Evolutionary conservation across 2,797 vertebrate species (phyloP), one percentile per base, ranked within the genome.

Genomic region (Cossypha polioptera): DNA sequence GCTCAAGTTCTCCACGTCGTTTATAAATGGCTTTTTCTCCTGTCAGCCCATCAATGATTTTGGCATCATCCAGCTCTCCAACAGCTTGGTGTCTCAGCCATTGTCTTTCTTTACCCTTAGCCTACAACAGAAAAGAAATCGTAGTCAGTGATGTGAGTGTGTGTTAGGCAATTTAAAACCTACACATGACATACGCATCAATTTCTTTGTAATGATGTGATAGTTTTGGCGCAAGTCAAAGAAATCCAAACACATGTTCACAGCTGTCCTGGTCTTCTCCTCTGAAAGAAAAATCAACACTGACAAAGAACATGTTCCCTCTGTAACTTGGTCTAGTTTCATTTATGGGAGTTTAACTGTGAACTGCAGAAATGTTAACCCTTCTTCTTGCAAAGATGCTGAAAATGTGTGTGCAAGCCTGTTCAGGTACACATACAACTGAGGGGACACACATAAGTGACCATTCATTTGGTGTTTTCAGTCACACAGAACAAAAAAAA

Each of bases 1-100:
- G 99, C 63, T 99, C 99, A 96, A 98, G 97, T 66, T 99, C 99
- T 86, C 98, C 99, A 57, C 99, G 98, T 58, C 99, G 99, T 96
- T 99, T 99, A 94, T 99, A 99, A 89, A 99, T 98, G 33, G 99
- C 96, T 97, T 99, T 99, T 97, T 99, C 99, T 97, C 99, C 99
- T 4, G 99, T 98, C 93, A 99, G 97, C 4, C 99, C 99, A 40
- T 99, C 99, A 26, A 99, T 99, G 96, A 99, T 99, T 97, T 99
- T 99, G 61, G 99, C 98, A 77, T 99, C 99, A 58, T 99, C 99
- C 55, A 99, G 97, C 68, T 99, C 99, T 82, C 99, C 99, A 74
- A 99, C 95, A 33, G 99, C 98, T 97, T 99, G 99, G 96, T 99
- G 99, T 97, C 98, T 99, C 65, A 99, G 92, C 99, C 99, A 99